phyloP scores from a whole-genome alignment of 2,797 vertebrate species.

The Sebastes nivosus region DNA sequence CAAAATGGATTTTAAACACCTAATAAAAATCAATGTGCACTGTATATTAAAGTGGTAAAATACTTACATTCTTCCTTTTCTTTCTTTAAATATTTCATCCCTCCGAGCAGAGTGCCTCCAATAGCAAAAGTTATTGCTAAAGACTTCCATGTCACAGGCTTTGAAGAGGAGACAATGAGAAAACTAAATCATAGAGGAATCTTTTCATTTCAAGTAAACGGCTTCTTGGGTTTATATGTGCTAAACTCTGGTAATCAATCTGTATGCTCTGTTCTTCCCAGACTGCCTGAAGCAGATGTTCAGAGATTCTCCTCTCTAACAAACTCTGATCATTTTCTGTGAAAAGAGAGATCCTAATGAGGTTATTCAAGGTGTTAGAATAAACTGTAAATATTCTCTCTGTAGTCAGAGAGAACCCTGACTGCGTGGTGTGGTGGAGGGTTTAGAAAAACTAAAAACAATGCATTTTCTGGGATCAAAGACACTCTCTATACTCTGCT shows the following conservation, averaged over 20 bases:
- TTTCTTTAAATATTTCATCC: slow-evolving; percentile 91
- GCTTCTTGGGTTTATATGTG: neutral
- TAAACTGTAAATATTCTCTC: neutral
- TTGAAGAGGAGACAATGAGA: slow-evolving; percentile 38
- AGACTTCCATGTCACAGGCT: slow-evolving; percentile 96
- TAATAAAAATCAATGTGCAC: too few species aligned
- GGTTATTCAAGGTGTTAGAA: neutral
- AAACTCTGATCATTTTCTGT: neutral
- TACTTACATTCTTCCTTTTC: slow-evolving; percentile 89
- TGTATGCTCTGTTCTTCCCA: neutral
- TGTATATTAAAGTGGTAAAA: neutral
- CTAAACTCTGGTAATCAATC: neutral
- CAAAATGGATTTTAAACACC: too few species aligned
- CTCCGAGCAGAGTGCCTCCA: slow-evolving; percentile 86
- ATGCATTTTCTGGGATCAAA: too few species aligned
- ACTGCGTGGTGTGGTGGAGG: neutral
- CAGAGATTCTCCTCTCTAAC: neutral
- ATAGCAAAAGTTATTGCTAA: slow-evolving; percentile 88
- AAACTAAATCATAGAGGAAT: neutral
- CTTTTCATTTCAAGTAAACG: neutral
- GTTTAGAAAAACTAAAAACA: too few species aligned
- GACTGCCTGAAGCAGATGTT: neutral
- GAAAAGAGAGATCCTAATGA: neutral
- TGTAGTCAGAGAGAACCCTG: neutral
- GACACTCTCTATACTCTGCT: too few species aligned